Base-by-base conservation (phyloP, 1,140 invertebrate species). In the Lysiphlebus fabarum region DNA sequence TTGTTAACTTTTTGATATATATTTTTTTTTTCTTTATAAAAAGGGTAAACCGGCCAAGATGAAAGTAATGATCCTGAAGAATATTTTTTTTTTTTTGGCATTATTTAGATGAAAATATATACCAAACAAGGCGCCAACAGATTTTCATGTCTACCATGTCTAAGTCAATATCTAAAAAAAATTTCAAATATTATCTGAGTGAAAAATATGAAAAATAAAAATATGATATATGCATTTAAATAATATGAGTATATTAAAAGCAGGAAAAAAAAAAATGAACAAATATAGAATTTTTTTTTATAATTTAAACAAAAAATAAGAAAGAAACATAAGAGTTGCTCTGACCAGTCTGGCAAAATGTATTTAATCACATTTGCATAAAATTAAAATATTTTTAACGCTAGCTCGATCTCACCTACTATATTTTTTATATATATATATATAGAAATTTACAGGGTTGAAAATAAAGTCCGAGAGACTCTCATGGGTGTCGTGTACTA, bases 311-410 rank as follows among this genome's bases (percentile, higher is more conserved):
- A 48, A 17, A 40, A 26, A 45, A 34, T 7, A 6, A 56, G n/a
- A 57, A 49, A 36, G 14, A 48, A 40, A 49, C 34, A 47, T 53
- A 17, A 49, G 40, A 50, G 37, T 43, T 17, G 33, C 37, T 38
- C 12, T 45, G 38, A 44, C 58, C 62, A 47, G 40, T 40, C 17
- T 49, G 48, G 54, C 53, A 55, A 61, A 59, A 66, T 63, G 65
- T 49, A 66, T 64, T 72, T 71, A 73, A 74, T 69, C 64, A 67
- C 65, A 76, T 76, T 74, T 73, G 71, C 72, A 76, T 77, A 74
- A 75, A 74, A 75, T 76, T 72, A 71, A 71, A 73, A 74, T 75
- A 73, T 70, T 71, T 72, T 70, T 74, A 75, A 75, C 68, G 67
- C 64, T 58, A 44, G 26, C 59, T 43, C 43, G 57, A 62, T 67